Base-by-base conservation (phyloP, 2,797 vertebrate species). In the Monodelphis domestica region DNA sequence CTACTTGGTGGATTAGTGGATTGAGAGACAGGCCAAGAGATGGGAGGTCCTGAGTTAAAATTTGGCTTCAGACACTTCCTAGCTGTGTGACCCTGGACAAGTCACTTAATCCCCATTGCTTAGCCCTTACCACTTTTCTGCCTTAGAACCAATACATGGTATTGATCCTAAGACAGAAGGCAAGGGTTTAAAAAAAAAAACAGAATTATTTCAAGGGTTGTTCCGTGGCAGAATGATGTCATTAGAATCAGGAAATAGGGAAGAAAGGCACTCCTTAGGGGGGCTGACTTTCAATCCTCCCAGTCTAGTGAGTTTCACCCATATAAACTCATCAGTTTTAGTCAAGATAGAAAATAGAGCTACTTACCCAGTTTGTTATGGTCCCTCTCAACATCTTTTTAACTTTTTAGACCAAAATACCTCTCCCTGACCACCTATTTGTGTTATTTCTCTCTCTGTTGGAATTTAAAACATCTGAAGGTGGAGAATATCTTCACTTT, bases 191-290 rank as follows among this genome's bases (percentile, higher is more conserved):
- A n/a, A n/a, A n/a, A n/a, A n/a, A n/a, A n/a, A n/a, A n/a, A n/a
- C n/a, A n/a, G n/a, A n/a, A n/a, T n/a, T n/a, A n/a, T 52, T 94
- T 91, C 88, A 17, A 96, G 90, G 89, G 92, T 88, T 93, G 54
- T 50, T 94, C 84, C 88, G 70, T 28, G 54, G 57, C 55, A 93
- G 91, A 94, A 92, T 88, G 90, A 93, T 93, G 29, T 57, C 12
- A 45, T 52, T 54, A 52, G 29, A 91, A 92, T 96, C 94, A 51
- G 54, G 63, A 95, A 78, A 29, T 17, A 50, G 70, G 38, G 24
- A 45, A 78, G n/a, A 26, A 45, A 17, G 17, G 17, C 70, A 50
- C 24, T 84, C 7, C 38, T 84, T 12, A n/a, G 28, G 33, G 21
- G 50, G 3, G 3, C n/a, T 78, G 70, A 84, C 70, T 92, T 92